Evolutionary conservation across 2,888 invertebrate species (phyloP), one percentile per base, ranked within the genome.

Genomic region (Ophion costatus): DNA sequence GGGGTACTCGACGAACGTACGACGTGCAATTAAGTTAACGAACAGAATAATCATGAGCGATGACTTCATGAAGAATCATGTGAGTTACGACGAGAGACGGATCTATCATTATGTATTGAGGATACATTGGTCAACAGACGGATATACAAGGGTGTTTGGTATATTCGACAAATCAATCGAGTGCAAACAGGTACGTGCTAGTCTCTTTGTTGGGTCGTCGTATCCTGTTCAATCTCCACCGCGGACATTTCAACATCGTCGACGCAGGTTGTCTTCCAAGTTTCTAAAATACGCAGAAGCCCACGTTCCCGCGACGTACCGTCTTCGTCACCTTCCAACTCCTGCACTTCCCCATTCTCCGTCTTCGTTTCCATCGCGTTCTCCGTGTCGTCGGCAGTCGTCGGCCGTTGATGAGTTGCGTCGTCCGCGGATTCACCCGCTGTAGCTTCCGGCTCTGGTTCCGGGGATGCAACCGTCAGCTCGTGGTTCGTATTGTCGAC

Each of bases 221-320:
- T 61, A 67, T 69, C 73, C 66, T 75, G 77, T 80, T 83, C 83
- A 69, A 24, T 74, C 67, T 74, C 64, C 33, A 69, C 80, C 20
- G 64, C 74, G 67, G 77, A 59, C 64, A 78, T 42, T 57, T 77
- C 76, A 64, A 74, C 85, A 14, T 42, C 82, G 80, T 77, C 82
- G 77, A 81, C 82, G 82, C 64, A 69, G 78, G 64, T 75, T 70
- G 82, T 82, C 82, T 80, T 64, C 82, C 73, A 76, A 80, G 84
- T 87, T 80, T 88, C 87, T 86, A 87, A 85, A 74, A 86, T 79
- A 82, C 81, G 80, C 56, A 87, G 83, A n/a, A 84, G 83, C 71
- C 86, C 83, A 75, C 74, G 82, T 84, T 88, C 80, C 56, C 87
- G 83, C 69, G 88, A 91, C 90, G 70, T 91, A 91, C 90, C 91